These are phyloP conservation scores for Gallinago media DNA, from an alignment of 2,113 vertebrate genomes.

Conservation along the genomic window DNA sequence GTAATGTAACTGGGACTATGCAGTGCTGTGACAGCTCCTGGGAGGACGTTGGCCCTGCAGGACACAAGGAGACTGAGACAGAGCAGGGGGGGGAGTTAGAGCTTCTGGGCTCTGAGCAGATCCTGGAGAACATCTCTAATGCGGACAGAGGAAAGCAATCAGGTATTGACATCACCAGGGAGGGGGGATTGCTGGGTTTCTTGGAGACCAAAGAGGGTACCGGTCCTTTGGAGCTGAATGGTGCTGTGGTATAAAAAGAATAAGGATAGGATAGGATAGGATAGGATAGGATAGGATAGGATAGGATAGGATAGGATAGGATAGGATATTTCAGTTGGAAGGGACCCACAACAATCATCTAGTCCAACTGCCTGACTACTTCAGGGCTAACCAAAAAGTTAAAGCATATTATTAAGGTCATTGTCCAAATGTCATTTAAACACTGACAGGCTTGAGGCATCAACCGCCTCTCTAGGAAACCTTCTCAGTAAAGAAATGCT, in stretches of 20 bases:
- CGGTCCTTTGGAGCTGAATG: neutral
- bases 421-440: neutral
- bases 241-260: neutral
- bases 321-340: neutral
- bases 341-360: neutral
- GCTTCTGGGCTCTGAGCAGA: neutral
- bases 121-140: neutral
- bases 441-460: neutral
- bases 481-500: neutral
- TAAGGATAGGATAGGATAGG: neutral
- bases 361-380: neutral
- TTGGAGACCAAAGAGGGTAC: neutral
- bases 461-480: neutral
- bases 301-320: neutral
- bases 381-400: neutral
- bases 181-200: neutral
- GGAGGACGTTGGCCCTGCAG: neutral
- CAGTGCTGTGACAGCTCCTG: neutral
- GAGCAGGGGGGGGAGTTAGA: neutral
- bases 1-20: neutral
- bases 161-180: neutral
- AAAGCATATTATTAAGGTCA: neutral
- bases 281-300: neutral
- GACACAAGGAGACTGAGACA: neutral
- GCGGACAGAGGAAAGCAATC: neutral